Evolutionary conservation across 2,888 invertebrate genomes (phyloP).

Genomic region (Pasiphila rectangulata): DNA sequence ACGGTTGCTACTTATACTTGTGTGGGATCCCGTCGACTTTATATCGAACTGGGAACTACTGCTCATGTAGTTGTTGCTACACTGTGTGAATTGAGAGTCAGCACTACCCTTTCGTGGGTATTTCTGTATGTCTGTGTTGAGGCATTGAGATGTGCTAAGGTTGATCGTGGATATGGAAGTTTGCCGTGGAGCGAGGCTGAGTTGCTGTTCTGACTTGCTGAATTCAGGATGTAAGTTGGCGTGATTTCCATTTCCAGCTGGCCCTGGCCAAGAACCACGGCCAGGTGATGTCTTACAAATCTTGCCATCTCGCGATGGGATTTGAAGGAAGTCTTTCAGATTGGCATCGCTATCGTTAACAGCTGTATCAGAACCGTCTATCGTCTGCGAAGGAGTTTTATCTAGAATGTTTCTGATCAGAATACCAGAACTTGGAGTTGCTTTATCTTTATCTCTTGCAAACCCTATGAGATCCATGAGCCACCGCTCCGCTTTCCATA

Average conservation of each 20-base stretch:
- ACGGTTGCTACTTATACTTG: constrained; percentile 68
- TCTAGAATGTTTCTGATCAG: constrained; percentile 68
- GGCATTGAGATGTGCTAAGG: constrained; percentile 77
- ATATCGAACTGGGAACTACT: constrained; percentile 72
- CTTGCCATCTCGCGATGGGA: constrained; percentile 87
- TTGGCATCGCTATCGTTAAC: constrained; percentile 70
- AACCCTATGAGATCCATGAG: constrained; percentile 96
- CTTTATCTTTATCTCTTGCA: constrained; percentile 88
- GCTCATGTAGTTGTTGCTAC: constrained; percentile 69
- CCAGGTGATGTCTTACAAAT: constrained; percentile 88
- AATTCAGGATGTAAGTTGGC: constrained; percentile 84
- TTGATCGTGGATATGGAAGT: constrained; percentile 75
- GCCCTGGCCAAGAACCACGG: constrained; percentile 93
- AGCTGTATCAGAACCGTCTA: constrained; percentile 57
- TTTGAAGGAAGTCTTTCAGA: constrained; percentile 80
- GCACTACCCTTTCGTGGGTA: constrained; percentile 80
- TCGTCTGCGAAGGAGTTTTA: constrained; percentile 51
- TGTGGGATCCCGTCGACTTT: constrained; percentile 64
- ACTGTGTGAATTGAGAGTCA: constrained; percentile 81
- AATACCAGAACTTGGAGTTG: constrained; percentile 70
- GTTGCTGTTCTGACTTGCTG: constrained; percentile 91
- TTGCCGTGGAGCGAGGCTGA: constrained; percentile 79
- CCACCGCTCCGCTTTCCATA: constrained; percentile 98
- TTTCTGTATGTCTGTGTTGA: constrained; percentile 69
- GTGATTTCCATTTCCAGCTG: constrained; percentile 81